A percentile compares a stretch with the other conserved stretches of the same genome.
Conservation (phyloP, 2,888 invertebrate genomes). For the Strigamia crassipes region DNA sequence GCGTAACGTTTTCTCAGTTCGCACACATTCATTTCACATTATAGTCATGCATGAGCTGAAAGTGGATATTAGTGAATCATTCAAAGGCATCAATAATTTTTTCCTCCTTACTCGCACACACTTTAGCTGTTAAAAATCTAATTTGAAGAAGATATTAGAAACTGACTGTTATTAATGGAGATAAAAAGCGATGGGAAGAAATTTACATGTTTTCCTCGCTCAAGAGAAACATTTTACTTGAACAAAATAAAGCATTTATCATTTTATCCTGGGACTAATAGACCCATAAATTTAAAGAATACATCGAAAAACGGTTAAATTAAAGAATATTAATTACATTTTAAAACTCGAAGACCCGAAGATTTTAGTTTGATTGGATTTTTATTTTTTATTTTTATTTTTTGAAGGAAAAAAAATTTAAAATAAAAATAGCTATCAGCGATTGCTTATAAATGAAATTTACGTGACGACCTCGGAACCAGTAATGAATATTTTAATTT, state of each 20-base stretch:
- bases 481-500: constrained; percentile 30
- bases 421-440: neutral
- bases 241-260: constrained; percentile 32
- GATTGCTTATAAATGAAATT: neutral
- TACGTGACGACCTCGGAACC: neutral
- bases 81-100: constrained; percentile 40
- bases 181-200: constrained; percentile 38
- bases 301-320: constrained; percentile 35
- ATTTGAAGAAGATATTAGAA: constrained; percentile 42
- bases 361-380: constrained; percentile 23
- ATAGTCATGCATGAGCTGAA: constrained; percentile 31
- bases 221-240: constrained; percentile 32
- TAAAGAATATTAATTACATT: constrained; percentile 34
- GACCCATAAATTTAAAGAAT: neutral
- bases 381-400: neutral
- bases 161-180: constrained; percentile 38
- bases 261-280: constrained; percentile 36
- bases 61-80: constrained; percentile 42
- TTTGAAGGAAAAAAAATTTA: too few relatives aligned
- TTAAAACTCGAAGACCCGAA: neutral
- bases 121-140: constrained; percentile 40
- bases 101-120: constrained; percentile 10
- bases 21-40: constrained; percentile 42
- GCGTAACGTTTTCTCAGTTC: constrained; percentile 3
- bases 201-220: constrained; percentile 33